These are phyloP conservation scores for Limnothrissa miodon DNA, from an alignment of 2,113 vertebrate genomes.

Conservation along the genomic window DNA sequence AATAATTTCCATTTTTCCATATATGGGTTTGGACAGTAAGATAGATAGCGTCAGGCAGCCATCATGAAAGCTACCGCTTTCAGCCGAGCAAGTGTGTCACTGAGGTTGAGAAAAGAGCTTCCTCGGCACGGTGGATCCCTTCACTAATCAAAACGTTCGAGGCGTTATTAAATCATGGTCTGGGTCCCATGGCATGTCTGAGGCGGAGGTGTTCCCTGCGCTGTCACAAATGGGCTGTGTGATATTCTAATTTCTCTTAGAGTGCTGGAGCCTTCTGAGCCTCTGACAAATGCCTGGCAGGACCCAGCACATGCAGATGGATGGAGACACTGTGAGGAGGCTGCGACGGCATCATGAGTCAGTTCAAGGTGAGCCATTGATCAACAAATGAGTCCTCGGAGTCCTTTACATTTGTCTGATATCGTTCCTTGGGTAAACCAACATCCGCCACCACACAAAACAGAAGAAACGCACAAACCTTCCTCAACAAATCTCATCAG, in stretches of 20 bases:
- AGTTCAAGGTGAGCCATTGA: not conserved
- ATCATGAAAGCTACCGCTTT: not conserved
- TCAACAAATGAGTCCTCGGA: not conserved
- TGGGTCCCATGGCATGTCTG: not conserved
- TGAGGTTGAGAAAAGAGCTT: not conserved
- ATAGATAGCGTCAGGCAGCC: not conserved
- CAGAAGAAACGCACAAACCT: not conserved
- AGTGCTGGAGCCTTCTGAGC: not conserved
- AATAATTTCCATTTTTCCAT: not conserved
- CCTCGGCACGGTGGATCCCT: not conserved
- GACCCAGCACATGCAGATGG: not conserved
- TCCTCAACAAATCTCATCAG: not conserved
- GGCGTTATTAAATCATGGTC: not conserved
- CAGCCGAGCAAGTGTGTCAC: not conserved
- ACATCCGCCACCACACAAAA: not conserved
- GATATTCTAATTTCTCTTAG: not conserved
- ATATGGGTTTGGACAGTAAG: not conserved
- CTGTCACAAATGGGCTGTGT: conserved; percentile 1
- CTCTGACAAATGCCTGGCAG: not conserved
- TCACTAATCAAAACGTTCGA: not conserved
- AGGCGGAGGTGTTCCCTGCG: not conserved
- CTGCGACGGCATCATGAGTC: not conserved
- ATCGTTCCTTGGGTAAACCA: not conserved
- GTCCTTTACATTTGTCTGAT: not conserved
- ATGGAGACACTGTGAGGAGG: not conserved